Evolutionary conservation across 2,888 invertebrate species (phyloP), one percentile per base, ranked within the genome.

Genomic region (Cryptosula pallasiana): DNA sequence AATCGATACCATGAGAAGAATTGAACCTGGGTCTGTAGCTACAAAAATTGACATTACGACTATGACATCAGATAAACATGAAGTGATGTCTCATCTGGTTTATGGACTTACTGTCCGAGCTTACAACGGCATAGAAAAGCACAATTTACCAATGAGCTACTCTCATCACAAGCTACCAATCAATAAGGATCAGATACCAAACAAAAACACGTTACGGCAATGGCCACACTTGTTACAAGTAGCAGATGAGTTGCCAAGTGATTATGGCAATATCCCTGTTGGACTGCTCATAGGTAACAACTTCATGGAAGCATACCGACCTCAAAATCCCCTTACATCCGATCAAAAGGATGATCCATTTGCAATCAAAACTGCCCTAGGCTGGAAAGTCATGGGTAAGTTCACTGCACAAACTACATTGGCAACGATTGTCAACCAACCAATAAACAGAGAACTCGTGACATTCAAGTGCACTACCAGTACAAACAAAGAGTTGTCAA

Each of bases 261-360:
- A 29, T n/a, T 72, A 29, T 27, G 69, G 27, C n/a, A 63, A 75
- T 5, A 75, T 73, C 55, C 75, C 75, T 20, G 72, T 76, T 35
- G 76, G 73, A 13, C 69, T 77, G 0, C 35, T 77, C 27, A 75
- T 78, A 9, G 77, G 76, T 0, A 76, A 76, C 45, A 76, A 76
- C 70, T 78, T 76, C 69, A 58, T 76, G 27, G 35, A 58, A 20
- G 78, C 77, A 16, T 57, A 77, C 13, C 36, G 71, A 3, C 78
- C 77, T 25, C 58, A 72, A 20, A 74, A 75, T 27, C 63, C 75
- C 1, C 71, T 77, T 45, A 45, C 73, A 2, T 45, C 73, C 1
- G 29, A 16, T 57, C 73, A 71, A 13, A 69, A 63, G n/a, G 63
- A 76, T 55, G 74, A 73, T n/a, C 76, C 74, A 0, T 76, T 71